These are phyloP conservation scores for Xerus inauris DNA, from an alignment of 2,113 vertebrate genomes.

Conservation along the genomic window DNA sequence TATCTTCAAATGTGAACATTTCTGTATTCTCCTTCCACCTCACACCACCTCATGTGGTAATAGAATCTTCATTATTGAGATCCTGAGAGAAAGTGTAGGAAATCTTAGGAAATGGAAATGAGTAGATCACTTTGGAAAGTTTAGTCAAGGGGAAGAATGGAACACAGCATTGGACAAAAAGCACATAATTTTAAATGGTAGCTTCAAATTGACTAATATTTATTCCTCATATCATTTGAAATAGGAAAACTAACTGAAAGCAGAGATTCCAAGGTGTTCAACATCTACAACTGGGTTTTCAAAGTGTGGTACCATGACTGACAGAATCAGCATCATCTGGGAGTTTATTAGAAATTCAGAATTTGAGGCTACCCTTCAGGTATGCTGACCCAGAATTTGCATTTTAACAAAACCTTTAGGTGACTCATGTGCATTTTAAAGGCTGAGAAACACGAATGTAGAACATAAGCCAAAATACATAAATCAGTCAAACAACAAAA, in stretches of 20 bases:
- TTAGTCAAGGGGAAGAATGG: background rate
- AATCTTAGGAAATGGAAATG: constrained; percentile 1
- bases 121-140: background rate
- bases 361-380: background rate
- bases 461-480: background rate
- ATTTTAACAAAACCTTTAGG: constrained; percentile 21
- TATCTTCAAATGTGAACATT: background rate
- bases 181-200: background rate
- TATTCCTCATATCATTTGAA: background rate
- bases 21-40: constrained; percentile 19
- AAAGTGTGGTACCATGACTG: background rate
- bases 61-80: constrained; percentile 1
- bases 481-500: constrained; percentile 18
- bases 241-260: constrained; percentile 28
- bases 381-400: background rate
- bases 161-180: background rate
- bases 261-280: background rate
- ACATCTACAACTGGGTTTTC: background rate
- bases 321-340: background rate
- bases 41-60: background rate
- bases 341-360: background rate
- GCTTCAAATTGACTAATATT: background rate
- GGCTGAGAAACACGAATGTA: background rate
- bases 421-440: background rate
- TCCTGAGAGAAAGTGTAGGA: background rate